A percentile compares a stretch with the other conserved stretches of the same genome.
Conservation (phyloP, 1,140 invertebrate genomes). For the Neodiprion lecontei region DNA sequence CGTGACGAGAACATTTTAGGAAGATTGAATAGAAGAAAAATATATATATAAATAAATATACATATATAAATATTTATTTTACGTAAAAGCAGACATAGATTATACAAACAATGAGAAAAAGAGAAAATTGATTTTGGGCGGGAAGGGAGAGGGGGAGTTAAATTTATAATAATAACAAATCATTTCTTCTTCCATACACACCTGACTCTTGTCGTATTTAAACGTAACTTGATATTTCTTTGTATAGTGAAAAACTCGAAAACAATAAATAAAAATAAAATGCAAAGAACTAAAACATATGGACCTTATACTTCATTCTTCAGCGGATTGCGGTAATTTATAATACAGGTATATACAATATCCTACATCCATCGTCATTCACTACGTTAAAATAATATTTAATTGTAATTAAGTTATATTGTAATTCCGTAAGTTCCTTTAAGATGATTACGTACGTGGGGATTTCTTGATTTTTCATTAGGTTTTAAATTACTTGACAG, state of each 20-base stretch:
- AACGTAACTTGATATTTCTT: conserved; percentile 12
- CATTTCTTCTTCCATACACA: conserved; percentile 21
- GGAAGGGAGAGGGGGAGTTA: not conserved
- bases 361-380: not conserved
- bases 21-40: conserved; percentile 26
- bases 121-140: conserved; percentile 36
- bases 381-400: not conserved
- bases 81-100: conserved; percentile 33
- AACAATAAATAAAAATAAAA: conserved; percentile 5
- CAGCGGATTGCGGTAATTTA: not conserved
- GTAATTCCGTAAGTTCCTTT: not conserved
- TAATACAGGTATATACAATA: not conserved
- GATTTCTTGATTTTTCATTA: too few species aligned
- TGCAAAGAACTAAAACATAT: not conserved
- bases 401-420: not conserved
- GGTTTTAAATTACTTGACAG: not conserved
- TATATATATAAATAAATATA: conserved; percentile 37
- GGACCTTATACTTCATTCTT: not conserved
- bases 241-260: conserved; percentile 13
- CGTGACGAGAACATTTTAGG: conserved; percentile 11
- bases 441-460: too few species aligned
- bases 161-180: conserved; percentile 2
- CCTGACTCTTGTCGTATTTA: not conserved
- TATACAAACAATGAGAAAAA: conserved; percentile 27
- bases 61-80: conserved; percentile 47